A percentile compares a stretch with the other conserved stretches of the same genome.
Conservation (phyloP, 2,113 vertebrate species). For the Girardinichthys multiradiatus region DNA sequence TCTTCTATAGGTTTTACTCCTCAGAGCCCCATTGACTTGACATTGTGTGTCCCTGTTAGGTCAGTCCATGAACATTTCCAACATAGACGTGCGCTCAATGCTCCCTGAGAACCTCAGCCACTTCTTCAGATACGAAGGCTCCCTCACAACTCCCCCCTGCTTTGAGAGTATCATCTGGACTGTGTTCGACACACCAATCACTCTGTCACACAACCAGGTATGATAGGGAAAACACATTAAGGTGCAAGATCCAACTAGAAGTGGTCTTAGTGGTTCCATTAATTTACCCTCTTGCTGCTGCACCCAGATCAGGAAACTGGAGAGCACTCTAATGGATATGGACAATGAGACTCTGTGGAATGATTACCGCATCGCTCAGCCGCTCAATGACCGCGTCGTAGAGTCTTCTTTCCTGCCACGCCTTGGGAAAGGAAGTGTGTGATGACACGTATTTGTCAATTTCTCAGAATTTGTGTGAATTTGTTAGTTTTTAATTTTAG, state of each 20-base stretch:
- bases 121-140: conserved; percentile 90
- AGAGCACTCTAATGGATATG: conserved; percentile 85
- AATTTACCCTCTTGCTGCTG: neutral
- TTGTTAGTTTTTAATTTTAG: neutral
- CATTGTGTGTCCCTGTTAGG: conserved; percentile 65
- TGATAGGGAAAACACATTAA: neutral
- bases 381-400: conserved; percentile 83
- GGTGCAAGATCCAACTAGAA: neutral
- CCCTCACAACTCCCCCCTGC: conserved; percentile 89
- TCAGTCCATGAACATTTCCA: conserved; percentile 79
- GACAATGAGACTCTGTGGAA: conserved; percentile 86
- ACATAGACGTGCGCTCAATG: conserved; percentile 85
- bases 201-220: conserved; percentile 88
- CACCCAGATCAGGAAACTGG: conserved; percentile 82
- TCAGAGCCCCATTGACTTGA: accelerated
- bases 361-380: conserved; percentile 85
- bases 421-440: conserved; percentile 74
- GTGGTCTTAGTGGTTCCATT: neutral
- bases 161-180: conserved; percentile 90
- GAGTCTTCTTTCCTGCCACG: conserved; percentile 84
- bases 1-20: neutral
- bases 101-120: conserved; percentile 85
- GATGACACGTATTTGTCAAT: conserved; percentile 5
- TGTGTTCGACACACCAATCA: conserved; percentile 85
- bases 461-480: neutral